Evolutionary conservation across 2,113 vertebrate genomes (phyloP), one percentile per base, ranked within the genome.

Genomic region (Hemiprocne comata): DNA sequence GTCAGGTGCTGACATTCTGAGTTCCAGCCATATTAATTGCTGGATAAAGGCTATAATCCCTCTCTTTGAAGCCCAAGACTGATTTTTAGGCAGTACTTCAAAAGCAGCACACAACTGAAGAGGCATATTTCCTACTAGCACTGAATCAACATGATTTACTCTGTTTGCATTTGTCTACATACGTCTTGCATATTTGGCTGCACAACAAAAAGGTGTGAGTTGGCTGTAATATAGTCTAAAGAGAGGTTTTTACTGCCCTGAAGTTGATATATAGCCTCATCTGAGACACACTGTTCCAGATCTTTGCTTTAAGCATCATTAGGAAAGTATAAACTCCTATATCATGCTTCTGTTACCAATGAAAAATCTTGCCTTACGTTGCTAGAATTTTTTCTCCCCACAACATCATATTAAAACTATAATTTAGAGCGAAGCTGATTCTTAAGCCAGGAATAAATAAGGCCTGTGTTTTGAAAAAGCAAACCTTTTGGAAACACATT

Each of bases 21-120:
- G 98, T 98, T 98, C 98, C 98, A 98, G 98, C 98, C 98, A 99
- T 99, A 99, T 99, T 99, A 99, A 99, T 99, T 99, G 98, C 98
- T 98, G 98, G 98, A 99, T 99, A 98, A 99, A 98, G 98, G 97
- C 97, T 98, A 98, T 99, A 99, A 99, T 99, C 99, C 98, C 94
- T 97, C 97, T 98, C 99, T 99, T 99, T 99, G 98, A 99, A 99
- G 98, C 98, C 90, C 96, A 97, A 98, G 98, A 97, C 98, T 98
- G 98, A 98, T 98, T 99, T 99, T 98, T 98, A 98, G 98, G 98
- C 98, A 98, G 97, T 97, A 98, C 98, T 98, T 98, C 98, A 98
- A 98, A 98, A 98, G 98, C 98, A 96, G 95, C 96, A 95, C 94
- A 97, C 96, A 98, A 98, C 97, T 94, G 95, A 98, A 97, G 97